These are phyloP conservation scores for Osmerus eperlanus DNA, from an alignment of 2,113 vertebrate species.

Conservation along the genomic window DNA sequence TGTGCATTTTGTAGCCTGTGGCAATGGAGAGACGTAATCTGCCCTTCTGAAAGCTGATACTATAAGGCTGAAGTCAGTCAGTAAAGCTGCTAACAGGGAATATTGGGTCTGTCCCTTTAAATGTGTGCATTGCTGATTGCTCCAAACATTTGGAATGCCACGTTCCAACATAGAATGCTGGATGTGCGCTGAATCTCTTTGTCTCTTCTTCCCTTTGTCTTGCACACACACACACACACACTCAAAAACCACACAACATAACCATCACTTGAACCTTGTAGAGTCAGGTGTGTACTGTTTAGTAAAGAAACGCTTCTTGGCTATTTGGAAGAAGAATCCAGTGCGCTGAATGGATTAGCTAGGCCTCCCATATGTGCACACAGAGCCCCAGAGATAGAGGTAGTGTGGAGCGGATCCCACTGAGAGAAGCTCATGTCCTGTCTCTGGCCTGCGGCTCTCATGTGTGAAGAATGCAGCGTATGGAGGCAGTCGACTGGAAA, in stretches of 20 bases:
- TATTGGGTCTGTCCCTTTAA: neutral
- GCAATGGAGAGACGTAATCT: slow-evolving; percentile 13
- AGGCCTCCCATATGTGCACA: slow-evolving; percentile 38
- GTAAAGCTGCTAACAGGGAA: neutral
- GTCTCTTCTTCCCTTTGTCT: too few species aligned
- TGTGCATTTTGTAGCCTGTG: slow-evolving; percentile 10
- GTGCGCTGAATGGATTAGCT: slow-evolving; percentile 32
- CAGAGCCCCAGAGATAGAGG: slow-evolving; percentile 46
- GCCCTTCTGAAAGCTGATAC: slow-evolving; percentile 23
- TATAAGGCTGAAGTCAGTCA: slow-evolving; percentile 5
- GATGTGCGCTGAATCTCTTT: neutral
- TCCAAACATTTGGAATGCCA: neutral
- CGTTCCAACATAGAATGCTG: neutral
- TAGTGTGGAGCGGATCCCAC: slow-evolving; percentile 37
- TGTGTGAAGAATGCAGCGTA: slow-evolving; percentile 66
- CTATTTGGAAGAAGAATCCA: slow-evolving; percentile 16
- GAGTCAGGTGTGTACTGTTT: slow-evolving; percentile 10
- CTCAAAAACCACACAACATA: neutral
- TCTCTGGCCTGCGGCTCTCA: slow-evolving; percentile 56
- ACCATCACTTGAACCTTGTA: neutral
- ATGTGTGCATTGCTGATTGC: neutral
- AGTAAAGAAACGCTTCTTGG: slow-evolving; percentile 1
- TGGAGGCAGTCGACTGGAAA: slow-evolving; percentile 63
- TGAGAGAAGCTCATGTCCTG: slow-evolving; percentile 53
- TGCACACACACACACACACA: neutral